Evolutionary conservation across 2,113 vertebrate genomes (phyloP).

Genomic region (Urocitellus parryii): DNA sequence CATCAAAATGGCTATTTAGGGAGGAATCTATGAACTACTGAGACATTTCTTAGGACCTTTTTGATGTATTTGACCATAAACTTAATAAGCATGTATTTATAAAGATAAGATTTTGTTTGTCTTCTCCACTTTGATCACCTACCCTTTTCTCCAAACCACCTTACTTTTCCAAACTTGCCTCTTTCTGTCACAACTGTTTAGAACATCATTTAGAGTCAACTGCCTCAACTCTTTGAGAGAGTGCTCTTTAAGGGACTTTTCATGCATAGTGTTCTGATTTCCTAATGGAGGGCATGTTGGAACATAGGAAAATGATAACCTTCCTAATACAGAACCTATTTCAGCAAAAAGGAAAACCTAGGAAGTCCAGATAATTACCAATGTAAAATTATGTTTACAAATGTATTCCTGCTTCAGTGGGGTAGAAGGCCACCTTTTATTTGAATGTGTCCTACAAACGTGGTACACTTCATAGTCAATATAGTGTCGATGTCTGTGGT

Average conservation of each 20-base stretch:
- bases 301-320: constrained; percentile 57
- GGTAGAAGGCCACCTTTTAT: constrained; percentile 56
- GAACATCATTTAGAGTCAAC: constrained; percentile 52
- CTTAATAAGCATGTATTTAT: not conserved
- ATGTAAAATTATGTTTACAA: constrained; percentile 53
- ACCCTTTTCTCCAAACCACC: constrained; percentile 58
- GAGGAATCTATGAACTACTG: constrained; percentile 25
- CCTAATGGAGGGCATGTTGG: not conserved
- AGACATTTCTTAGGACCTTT: constrained; percentile 51
- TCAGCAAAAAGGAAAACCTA: not conserved
- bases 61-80: constrained; percentile 49
- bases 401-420: constrained; percentile 70
- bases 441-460: constrained; percentile 46
- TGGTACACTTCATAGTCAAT: constrained; percentile 41
- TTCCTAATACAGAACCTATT: constrained; percentile 37
- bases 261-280: constrained; percentile 65
- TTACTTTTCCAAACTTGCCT: constrained; percentile 61
- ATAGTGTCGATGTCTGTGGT: constrained; percentile 52
- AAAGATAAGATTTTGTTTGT: constrained; percentile 60
- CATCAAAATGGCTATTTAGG: constrained; percentile 36
- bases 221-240: constrained; percentile 22
- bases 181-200: constrained; percentile 61
- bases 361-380: constrained; percentile 50
- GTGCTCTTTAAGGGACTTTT: constrained; percentile 68
- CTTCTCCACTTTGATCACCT: constrained; percentile 59